Conservation (phyloP, 2,797 vertebrate genomes). For the Megaceryle alcyon region DNA sequence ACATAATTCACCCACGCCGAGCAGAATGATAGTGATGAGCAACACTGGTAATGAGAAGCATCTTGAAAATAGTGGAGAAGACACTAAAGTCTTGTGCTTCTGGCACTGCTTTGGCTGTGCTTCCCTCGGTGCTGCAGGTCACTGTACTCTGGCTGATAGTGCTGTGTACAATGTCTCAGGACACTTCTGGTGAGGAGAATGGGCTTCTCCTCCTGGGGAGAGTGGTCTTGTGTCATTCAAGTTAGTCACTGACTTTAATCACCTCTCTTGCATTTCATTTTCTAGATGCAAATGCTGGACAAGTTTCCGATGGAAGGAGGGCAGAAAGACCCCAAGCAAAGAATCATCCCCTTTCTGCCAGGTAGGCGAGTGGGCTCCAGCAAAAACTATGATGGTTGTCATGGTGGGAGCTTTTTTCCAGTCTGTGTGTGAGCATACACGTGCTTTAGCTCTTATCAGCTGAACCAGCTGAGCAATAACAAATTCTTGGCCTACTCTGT, state of each 20-base stretch:
- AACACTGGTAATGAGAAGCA: neutral
- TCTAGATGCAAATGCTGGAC: slow-evolving; percentile 99
- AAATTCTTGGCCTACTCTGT: neutral
- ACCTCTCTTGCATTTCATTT: slow-evolving; percentile 5
- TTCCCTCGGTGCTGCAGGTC: fast-evolving
- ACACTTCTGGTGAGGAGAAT: neutral
- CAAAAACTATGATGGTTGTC: neutral
- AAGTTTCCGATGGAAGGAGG: slow-evolving; percentile 99
- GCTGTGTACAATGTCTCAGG: neutral
- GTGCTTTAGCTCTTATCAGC: neutral
- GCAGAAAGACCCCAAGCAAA: slow-evolving; percentile 97
- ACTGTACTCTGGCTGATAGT: neutral
- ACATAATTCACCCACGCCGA: neutral
- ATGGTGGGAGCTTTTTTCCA: neutral
- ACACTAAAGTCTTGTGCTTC: neutral
- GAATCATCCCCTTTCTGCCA: slow-evolving; percentile 97
- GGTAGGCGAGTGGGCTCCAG: slow-evolving; percentile 76
- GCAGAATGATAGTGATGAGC: neutral
- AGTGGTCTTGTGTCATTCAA: neutral
- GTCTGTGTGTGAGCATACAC: neutral
- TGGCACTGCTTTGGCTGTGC: neutral
- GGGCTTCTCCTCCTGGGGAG: neutral
- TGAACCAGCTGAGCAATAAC: neutral
- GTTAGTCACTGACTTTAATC: neutral
- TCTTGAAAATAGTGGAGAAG: neutral